Evolutionary conservation across 1,140 invertebrate species (phyloP), one percentile per base, ranked within the genome.

Genomic region (Ditylenchus dipsaci): DNA sequence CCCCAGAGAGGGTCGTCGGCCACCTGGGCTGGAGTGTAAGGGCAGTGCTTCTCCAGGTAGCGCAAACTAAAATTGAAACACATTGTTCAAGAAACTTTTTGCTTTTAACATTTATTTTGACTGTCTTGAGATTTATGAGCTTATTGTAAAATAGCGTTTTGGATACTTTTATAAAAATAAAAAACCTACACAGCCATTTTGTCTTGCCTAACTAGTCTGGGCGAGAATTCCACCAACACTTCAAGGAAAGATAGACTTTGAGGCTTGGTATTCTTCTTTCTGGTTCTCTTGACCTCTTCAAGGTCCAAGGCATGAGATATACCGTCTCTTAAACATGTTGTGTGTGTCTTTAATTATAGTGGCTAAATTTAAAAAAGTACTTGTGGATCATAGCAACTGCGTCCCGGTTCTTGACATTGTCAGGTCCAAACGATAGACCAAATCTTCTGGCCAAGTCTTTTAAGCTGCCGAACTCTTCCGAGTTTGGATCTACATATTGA

Each of bases 391-490:
- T 91, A 9, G 93, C 93, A 56, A 99, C 91, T 15, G 95, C 94
- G 84, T 97, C 94, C 49, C 95, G 88, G 87, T 97, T 97, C 86
- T 95, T 96, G 11, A 97, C 88, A 21, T 92, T 91, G 86, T 99
- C 95, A 63, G 97, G 87, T 21, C 95, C 95, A 87, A 98, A 98
- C 3, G 93, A 95, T 21, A 96, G 85, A 0, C 93, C 91, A 87
- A 98, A 97, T 74, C 94, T 87, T 84, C 96, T 94, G 1, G 94
- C 94, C 75, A 98, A 87, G 87, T 97, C 95, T 86, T 90, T 74
- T 8, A 80, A 29, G 8, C 27, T 60, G 1, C 74, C 65, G 63
- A 74, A 80, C 45, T 62, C 60, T 15, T 79, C 69, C 17, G 62
- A 29, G 23, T 60, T 42, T 13, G 78, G 79, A 26, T 82, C 80